Evolutionary conservation across 2,888 invertebrate species (phyloP), one percentile per base, ranked within the genome.

Genomic region (Malthinus flaveolus): DNA sequence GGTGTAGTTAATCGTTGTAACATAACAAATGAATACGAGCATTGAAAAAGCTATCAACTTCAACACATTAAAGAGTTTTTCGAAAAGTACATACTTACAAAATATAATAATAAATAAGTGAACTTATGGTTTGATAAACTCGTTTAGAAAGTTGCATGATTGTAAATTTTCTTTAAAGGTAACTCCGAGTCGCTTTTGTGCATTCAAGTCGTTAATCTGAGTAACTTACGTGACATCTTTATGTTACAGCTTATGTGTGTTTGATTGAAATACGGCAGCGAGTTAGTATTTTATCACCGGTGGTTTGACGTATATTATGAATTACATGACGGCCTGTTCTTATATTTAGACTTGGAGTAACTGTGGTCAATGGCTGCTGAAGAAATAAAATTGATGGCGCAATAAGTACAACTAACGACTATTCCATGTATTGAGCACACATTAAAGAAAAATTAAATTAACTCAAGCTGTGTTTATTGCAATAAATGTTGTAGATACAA

Each of bases 201-300:
- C 69, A 65, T 64, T 56, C 56, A 55, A 59, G 64, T 65, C 68
- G 69, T 68, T 70, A 69, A 69, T 69, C 69, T 69, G 59, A 63
- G 62, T 65, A 64, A 67, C 65, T 66, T 68, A 69, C 68, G 68
- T 67, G 70, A 70, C 70, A 68, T 69, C 69, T 69, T 69, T 69
- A 69, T 69, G 69, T 68, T 68, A 63, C 66, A 69, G 65, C 66
- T 68, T 67, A 70, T 70, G 67, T 66, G 65, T 61, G 60, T 56
- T 62, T 70, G 68, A 70, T 70, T 70, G 70, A 70, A 68, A 68
- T 70, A 70, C 66, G 66, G 66, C 68, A 56, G 59, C 62, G 57
- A 54, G 61, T 57, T 66, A 59, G 58, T 58, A 66, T 66, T 68
- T 68, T 68, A 68, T 68, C 66, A 63, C 65, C 57, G 54, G 57